Conservation (phyloP, 2,797 vertebrate species). For the Dryobates pubescens region DNA sequence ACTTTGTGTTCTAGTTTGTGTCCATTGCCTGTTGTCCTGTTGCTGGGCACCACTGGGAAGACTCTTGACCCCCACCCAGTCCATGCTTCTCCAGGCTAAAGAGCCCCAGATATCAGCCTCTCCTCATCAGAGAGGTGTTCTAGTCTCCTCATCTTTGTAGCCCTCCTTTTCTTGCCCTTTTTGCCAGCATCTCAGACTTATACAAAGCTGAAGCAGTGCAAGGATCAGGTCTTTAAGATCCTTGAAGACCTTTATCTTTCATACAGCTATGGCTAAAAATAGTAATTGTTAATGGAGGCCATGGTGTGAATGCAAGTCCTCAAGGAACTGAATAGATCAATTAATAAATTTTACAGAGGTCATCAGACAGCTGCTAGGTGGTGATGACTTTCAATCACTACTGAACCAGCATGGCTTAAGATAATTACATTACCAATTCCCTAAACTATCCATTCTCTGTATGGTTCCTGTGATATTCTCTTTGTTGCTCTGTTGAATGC, state of each 20-base stretch:
- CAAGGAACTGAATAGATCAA: background rate
- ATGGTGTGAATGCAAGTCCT: background rate
- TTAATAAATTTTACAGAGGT: background rate
- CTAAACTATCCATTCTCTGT: background rate
- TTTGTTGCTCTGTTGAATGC: background rate
- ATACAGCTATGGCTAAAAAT: background rate
- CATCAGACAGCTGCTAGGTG: background rate
- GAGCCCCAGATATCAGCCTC: too few species aligned
- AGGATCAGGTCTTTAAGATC: background rate
- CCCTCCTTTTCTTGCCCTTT: background rate
- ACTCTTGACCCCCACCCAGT: too few species aligned
- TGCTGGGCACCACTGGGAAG: too few species aligned
- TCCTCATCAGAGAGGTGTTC: too few species aligned
- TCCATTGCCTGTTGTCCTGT: too few species aligned
- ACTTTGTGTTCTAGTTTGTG: too few species aligned
- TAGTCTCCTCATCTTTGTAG: too few species aligned
- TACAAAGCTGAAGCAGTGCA: background rate
- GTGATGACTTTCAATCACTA: constrained; percentile 17
- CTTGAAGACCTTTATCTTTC: background rate
- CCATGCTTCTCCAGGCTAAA: too few species aligned
- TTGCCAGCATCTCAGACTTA: background rate
- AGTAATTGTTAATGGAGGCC: background rate
- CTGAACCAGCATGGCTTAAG: background rate
- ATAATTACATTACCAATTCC: constrained; percentile 12
- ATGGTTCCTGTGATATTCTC: background rate